phyloP scores from a whole-genome alignment of 2,797 vertebrate genomes.

The Lacerta bilineata region DNA sequence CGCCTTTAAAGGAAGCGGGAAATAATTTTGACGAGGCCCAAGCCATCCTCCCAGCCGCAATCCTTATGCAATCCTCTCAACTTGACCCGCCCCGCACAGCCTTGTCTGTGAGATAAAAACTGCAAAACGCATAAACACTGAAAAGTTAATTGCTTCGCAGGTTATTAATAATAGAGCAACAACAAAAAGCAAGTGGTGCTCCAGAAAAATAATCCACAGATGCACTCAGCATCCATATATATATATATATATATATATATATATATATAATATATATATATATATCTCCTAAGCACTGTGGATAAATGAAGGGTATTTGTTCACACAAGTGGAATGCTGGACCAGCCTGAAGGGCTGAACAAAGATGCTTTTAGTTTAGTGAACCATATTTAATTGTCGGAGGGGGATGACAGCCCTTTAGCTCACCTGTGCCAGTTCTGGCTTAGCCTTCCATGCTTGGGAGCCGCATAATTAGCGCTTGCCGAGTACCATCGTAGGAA shows the following conservation, averaged over 20 bases:
- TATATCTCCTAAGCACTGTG: neutral
- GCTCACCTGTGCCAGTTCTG: constrained; percentile 52
- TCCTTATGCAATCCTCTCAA: neutral
- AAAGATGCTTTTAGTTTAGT: constrained; percentile 75
- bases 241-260: too few relatives aligned
- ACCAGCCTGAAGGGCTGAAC: constrained; percentile 29
- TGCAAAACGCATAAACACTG: neutral
- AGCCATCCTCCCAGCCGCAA: neutral
- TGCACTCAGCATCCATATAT: neutral
- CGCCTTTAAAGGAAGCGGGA: neutral
- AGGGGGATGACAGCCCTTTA: constrained; percentile 55
- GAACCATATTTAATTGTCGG: constrained; percentile 72
- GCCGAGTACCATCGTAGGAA: neutral
- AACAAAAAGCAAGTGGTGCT: neutral
- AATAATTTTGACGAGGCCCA: neutral
- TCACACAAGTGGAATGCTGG: constrained; percentile 40
- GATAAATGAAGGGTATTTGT: constrained; percentile 62
- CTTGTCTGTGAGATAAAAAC: constrained; percentile 1
- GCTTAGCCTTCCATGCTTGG: constrained; percentile 22
- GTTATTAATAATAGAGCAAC: neutral
- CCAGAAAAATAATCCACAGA: neutral
- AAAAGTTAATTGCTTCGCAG: constrained; percentile 4
- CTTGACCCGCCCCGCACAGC: neutral
- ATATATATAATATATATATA: too few relatives aligned
- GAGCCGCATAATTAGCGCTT: constrained; percentile 2